These are phyloP conservation scores for Archips crataeganus DNA, from an alignment of 2,888 invertebrate genomes.

Conservation along the genomic window DNA sequence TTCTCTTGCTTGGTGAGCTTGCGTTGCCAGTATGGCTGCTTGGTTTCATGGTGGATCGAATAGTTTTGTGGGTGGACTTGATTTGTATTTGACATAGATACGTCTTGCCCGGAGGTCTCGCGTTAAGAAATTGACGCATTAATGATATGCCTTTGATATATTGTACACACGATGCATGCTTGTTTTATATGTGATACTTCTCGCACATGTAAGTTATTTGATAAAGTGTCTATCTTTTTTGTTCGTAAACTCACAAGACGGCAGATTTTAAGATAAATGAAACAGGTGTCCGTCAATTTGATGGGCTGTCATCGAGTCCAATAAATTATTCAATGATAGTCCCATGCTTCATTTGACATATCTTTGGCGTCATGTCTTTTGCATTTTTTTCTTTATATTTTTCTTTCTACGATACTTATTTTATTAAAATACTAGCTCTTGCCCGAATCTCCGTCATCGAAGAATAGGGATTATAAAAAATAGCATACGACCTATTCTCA, in stretches of 20 bases:
- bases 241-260: background rate
- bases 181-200: constrained; percentile 2
- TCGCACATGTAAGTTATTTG: background rate
- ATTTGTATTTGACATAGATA: constrained; percentile 43
- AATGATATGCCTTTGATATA: constrained; percentile 4
- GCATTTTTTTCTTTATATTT: too few species aligned
- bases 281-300: background rate
- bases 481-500: too few species aligned
- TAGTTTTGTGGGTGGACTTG: constrained; percentile 42
- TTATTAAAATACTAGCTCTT: too few species aligned
- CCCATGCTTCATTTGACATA: too few species aligned
- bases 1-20: background rate
- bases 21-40: constrained; percentile 19
- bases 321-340: background rate
- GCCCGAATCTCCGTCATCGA: too few species aligned
- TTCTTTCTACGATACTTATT: too few species aligned
- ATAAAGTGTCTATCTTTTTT: background rate
- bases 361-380: too few species aligned
- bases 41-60: constrained; percentile 28
- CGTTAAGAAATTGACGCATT: constrained; percentile 17
- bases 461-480: too few species aligned
- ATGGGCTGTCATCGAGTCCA: background rate
- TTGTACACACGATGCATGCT: background rate
- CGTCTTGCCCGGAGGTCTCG: constrained; percentile 4
- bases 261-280: background rate